A percentile compares a stretch with the other conserved stretches of the same genome.
These are phyloP conservation scores for Phocoena phocoena DNA, from an alignment of 2,113 vertebrate species.

Conservation along the genomic window DNA sequence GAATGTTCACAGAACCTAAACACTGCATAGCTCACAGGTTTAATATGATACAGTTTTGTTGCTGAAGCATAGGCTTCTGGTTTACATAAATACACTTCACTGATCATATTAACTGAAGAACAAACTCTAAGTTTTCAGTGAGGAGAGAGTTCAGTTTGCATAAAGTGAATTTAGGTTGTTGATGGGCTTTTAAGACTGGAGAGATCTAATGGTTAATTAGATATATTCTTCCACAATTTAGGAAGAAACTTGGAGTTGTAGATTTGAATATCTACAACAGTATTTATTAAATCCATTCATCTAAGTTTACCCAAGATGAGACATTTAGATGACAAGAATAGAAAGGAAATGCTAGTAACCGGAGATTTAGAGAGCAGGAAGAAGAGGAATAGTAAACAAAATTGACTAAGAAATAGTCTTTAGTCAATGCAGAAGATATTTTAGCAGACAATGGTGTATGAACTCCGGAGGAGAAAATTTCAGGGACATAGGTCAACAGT, in stretches of 20 bases:
- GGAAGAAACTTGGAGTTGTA: background rate
- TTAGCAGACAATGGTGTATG: background rate
- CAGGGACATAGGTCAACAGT: background rate
- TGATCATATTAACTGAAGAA: background rate
- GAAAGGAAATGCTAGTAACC: background rate
- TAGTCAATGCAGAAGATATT: background rate
- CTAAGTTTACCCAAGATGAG: background rate
- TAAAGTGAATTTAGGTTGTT: background rate
- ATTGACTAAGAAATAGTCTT: background rate
- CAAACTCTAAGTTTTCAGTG: background rate
- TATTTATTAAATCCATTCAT: background rate
- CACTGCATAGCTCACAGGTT: background rate
- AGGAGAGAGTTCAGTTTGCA: background rate
- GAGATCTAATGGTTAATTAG: background rate
- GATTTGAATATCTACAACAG: background rate
- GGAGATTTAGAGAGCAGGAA: background rate
- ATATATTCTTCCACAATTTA: background rate
- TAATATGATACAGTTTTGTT: background rate
- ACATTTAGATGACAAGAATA: background rate
- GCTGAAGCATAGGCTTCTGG: background rate
- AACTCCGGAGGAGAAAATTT: background rate
- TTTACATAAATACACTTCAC: background rate
- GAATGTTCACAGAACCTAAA: background rate
- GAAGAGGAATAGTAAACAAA: background rate
- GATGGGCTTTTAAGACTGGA: background rate